Evolutionary conservation across 53 echinoderm and acorn worm species (phyloP), one percentile per base, ranked within the genome.

Genomic region (Paelopatides confundens): DNA sequence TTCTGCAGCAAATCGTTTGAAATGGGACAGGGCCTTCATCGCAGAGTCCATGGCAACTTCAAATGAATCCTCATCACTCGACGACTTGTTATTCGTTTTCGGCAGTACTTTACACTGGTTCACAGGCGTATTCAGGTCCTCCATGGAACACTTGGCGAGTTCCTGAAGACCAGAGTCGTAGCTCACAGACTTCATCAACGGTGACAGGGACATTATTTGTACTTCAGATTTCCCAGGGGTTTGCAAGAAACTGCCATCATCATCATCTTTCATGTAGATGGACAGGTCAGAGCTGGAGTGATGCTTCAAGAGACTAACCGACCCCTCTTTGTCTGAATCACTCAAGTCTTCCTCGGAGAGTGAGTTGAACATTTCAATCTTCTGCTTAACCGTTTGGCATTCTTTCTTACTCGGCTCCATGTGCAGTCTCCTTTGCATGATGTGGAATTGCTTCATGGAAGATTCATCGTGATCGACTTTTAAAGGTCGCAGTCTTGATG

Each of bases 141-240:
- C 24, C 6, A 4, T 23, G 21, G 58, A 18, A 6, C 6, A 2
- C 58, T 58, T 21, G 58, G 58, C 21, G 7, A 58, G 24, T 58
- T 88, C 74, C 29, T 29, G 66, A 38, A 92, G 52, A 9, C 92
- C 92, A 48, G 88, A 84, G 54, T 90, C 92, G 31, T 76, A 76
- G 85, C 92, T 91, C 18, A 90, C 77, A 3, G 94, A 90, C 68
- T 92, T 94, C 0, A 91, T 87, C 7, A 87, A 33, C 2, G 77
- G 62, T 31, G 87, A 37, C 2, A 63, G 66, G 10, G 85, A 81
- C 30, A 85, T 35, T 37, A 54, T 64, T 39, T 14, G 18, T 24
- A 35, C 14, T 4, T 50, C 27, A 67, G 21, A 31, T 12, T 67
- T 67, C 12, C 68, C 35, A 13, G 68, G 68, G 24, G 8, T 31